Evolutionary conservation across 1,140 invertebrate species (phyloP), one percentile per base, ranked within the genome.

Genomic region (Homalodisca vitripennis): DNA sequence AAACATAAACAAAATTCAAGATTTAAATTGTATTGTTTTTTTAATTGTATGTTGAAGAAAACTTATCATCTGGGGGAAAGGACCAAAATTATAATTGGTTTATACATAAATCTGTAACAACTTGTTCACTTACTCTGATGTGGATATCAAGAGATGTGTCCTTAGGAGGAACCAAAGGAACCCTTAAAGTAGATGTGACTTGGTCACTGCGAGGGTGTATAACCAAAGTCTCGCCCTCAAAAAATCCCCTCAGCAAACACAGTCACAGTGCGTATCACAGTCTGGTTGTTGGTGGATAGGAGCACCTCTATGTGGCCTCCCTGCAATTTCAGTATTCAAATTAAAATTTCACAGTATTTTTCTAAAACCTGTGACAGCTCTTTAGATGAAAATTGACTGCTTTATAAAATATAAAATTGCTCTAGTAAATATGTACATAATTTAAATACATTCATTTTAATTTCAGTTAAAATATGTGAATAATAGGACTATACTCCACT

Each of bases 211-310:
- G 53, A 79, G 0, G 90, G 90, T 80, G 93, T 94, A 71, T 91
- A 83, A 0, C 95, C 93, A 93, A 72, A 93, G 84, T 27, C 92
- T 92, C 70, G 84, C 83, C 89, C 89, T 72, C 94, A 89, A 79
- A 98, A 98, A 66, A 97, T 91, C 24, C 95, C 95, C 82, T 98
- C 95, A 41, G 94, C 93, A 82, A 98, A 94, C 3, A 97, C 88
- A 32, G 96, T 84, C 0, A 92, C 92, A 57, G 88, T 86, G 77
- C 86, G 82, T 1, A 95, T 92, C 51, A 92, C 80, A 0, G 91
- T 93, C 48, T 88, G 86, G 80, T 94, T 94, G 74, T 91, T 92
- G 3, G 91, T 93, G 14, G 87, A 84, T 46, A 94, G 80, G 6
- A 84, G 82, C 34, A 94, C 79, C 75, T 92, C 86, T 10, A 94